Conservation (phyloP, 2,797 vertebrate species). For the Halcyon chelicuti region DNA sequence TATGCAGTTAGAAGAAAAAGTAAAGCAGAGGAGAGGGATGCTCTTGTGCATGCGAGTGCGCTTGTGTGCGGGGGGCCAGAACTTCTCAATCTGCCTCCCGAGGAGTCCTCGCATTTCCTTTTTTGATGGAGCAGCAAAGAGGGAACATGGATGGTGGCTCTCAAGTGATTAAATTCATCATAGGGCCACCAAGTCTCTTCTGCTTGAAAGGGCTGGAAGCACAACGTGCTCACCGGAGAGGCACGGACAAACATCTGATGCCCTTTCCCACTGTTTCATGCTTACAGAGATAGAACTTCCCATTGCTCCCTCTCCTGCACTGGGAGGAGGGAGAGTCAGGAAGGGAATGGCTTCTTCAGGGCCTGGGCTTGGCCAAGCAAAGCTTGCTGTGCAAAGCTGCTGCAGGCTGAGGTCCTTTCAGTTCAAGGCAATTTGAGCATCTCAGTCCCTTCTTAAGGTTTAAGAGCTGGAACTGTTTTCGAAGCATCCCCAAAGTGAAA, state of each 20-base stretch:
- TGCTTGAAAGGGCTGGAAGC: conserved; percentile 19
- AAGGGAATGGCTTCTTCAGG: background rate
- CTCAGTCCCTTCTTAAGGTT: background rate
- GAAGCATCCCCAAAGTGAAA: background rate
- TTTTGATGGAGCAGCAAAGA: background rate
- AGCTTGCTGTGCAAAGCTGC: background rate
- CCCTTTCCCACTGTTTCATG: background rate
- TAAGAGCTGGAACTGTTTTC: background rate
- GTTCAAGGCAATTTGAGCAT: background rate
- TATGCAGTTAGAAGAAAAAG: background rate
- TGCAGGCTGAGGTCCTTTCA: background rate
- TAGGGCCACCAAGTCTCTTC: background rate
- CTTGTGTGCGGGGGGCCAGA: rapidly evolving
- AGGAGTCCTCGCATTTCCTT: background rate
- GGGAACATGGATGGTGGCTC: background rate
- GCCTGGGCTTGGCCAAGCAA: background rate
- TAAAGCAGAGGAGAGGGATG: background rate
- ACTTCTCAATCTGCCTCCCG: background rate
- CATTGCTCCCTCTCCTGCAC: background rate
- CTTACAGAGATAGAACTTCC: background rate
- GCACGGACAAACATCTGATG: background rate
- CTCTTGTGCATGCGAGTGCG: background rate
- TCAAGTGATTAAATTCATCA: background rate
- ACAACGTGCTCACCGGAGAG: background rate
- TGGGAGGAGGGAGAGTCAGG: background rate